Evolutionary conservation across 1,140 invertebrate genomes (phyloP), one percentile per base, ranked within the genome.

Genomic region (Penaeus chinensis): DNA sequence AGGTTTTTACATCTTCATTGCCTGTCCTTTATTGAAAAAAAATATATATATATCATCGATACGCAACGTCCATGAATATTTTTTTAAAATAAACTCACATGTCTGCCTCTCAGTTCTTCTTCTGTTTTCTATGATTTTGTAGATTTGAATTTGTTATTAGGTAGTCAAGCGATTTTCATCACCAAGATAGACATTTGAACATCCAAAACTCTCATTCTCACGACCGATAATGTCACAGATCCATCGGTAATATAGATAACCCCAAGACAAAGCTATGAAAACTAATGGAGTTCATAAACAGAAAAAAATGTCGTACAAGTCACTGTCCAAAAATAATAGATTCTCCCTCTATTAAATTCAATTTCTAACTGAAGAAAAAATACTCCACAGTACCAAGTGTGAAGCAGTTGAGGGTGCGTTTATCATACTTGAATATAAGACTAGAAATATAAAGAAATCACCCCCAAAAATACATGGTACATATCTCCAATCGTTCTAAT

Each of bases 321-420:
- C 54, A 54, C 54, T 54, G 54, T 54, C 54, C 22, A 20, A 65
- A 13, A 20, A 66, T 18, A 4, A 24, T 24, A 66, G 24, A 19
- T 65, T 66, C 20, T 82, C 62, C 60, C 61, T 63, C 22, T 80
- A 60, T 82, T 42, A 22, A 82, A 69, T n/a, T 24, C 20, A 54
- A 13, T 69, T n/a, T 65, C 42, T 22, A 63, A n/a, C 22, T 81
- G 79, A 69, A 27, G 63, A 71, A 42, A 47, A 42, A 42, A 80
- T 22, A 47, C 65, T 66, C 65, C 63, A 71, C 60, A 65, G 27
- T 83, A 66, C 81, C 65, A 65, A 85, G 83, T 85, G 83, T 85
- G 83, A 85, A 85, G 83, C 83, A 85, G 83, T 85, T 85, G 83
- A 78, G 83, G 83, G 74, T 78, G 71, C 60, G 61, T 76, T 76